Percentiles rank a stretch among this genome's conserved stretches.
These are phyloP conservation scores for Melanargia galathea DNA, from an alignment of 2,888 invertebrate species.

Conservation along the genomic window DNA sequence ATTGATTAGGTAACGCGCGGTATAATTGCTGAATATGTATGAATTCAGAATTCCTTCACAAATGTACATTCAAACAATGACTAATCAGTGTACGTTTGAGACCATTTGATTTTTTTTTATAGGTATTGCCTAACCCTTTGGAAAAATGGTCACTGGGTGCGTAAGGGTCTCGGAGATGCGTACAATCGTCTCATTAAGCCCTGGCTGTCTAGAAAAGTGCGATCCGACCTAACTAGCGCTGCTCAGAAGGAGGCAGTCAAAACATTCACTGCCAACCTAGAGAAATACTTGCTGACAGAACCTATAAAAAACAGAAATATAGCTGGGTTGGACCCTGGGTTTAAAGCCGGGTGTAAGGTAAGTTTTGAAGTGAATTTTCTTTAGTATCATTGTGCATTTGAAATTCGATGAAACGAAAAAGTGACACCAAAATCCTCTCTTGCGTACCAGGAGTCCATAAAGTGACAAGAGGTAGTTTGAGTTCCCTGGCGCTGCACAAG, in stretches of 20 bases:
- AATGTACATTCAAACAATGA: no score
- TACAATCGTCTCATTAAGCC: slow-evolving; percentile 81
- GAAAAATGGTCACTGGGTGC: slow-evolving; percentile 65
- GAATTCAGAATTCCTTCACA: no score
- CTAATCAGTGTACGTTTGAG: no score
- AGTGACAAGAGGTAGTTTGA: no score
- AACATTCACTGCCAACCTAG: slow-evolving; percentile 92
- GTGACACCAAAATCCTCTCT: no score
- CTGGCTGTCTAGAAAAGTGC: slow-evolving; percentile 85
- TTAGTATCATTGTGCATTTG: no score
- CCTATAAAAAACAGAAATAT: slow-evolving; percentile 91
- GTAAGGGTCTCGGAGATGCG: slow-evolving; percentile 69
- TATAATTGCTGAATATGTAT: no score
- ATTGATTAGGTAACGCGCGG: no score
- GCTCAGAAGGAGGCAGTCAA: slow-evolving; percentile 93
- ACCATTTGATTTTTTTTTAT: slow-evolving; percentile 7
- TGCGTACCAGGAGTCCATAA: no score
- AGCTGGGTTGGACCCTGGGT: slow-evolving; percentile 95
- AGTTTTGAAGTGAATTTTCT: background rate
- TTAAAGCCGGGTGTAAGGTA: slow-evolving; percentile 93
- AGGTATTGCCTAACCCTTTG: slow-evolving; percentile 72
- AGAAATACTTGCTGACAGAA: slow-evolving; percentile 89
- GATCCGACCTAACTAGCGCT: slow-evolving; percentile 86
- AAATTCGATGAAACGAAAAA: no score
- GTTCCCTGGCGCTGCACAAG: no score